Evolutionary conservation across 2,113 vertebrate species (phyloP).

Genomic region (Pleuronectes platessa): DNA sequence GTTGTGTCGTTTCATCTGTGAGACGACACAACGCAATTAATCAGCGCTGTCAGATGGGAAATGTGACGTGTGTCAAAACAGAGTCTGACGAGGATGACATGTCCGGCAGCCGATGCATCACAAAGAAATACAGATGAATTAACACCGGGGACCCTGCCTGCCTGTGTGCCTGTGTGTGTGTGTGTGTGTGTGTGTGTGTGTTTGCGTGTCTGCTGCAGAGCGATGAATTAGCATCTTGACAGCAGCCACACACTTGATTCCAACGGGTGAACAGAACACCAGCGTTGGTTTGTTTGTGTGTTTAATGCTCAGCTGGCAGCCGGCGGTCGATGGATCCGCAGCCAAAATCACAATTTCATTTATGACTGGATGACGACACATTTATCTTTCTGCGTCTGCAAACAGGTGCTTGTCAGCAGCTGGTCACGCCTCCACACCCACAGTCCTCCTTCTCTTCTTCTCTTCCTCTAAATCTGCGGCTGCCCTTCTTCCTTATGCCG

Average conservation of each 20-base stretch:
- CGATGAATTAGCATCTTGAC: slow-evolving; percentile 53
- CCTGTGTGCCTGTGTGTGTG: background rate
- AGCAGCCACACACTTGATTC: slow-evolving; percentile 41
- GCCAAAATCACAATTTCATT: slow-evolving; percentile 48
- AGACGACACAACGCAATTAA: slow-evolving; percentile 39
- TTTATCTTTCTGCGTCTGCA: slow-evolving; percentile 25
- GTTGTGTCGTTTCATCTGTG: slow-evolving; percentile 38
- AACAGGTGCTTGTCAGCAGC: slow-evolving; percentile 50
- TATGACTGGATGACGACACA: slow-evolving; percentile 43
- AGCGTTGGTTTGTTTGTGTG: slow-evolving; percentile 6
- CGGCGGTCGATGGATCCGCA: slow-evolving; percentile 18
- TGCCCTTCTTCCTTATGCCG: slow-evolving; percentile 12
- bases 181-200: no score
- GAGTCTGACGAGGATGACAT: slow-evolving; percentile 18
- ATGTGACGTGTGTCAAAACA: slow-evolving; percentile 45
- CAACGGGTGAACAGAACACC: slow-evolving; percentile 17
- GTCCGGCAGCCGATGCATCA: slow-evolving; percentile 17
- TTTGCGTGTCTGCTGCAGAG: background rate
- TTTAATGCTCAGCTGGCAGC: slow-evolving; percentile 42
- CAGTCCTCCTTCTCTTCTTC: slow-evolving; percentile 14
- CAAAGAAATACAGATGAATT: slow-evolving; percentile 3
- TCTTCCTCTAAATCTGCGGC: background rate
- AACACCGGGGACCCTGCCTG: slow-evolving; percentile 26
- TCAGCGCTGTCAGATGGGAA: slow-evolving; percentile 46
- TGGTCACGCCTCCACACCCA: slow-evolving; percentile 38